Conservation (phyloP, 1,140 invertebrate species). For the Oryzaephilus surinamensis region DNA sequence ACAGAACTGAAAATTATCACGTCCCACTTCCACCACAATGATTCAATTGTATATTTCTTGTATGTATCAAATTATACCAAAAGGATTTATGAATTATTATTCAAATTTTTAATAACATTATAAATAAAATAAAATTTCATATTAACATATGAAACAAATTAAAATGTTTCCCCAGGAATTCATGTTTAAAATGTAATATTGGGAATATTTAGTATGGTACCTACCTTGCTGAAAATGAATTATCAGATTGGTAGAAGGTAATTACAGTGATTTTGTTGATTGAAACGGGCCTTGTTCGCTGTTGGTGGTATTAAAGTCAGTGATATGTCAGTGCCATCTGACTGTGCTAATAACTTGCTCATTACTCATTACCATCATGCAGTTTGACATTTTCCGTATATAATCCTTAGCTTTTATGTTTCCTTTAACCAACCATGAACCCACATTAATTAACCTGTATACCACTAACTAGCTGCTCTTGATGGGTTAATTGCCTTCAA, state of each 20-base stretch:
- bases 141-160: too few species aligned
- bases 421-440: constrained; percentile 30
- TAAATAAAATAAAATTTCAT: too few species aligned
- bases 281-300: too few species aligned
- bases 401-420: constrained; percentile 26
- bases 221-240: too few species aligned
- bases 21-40: constrained; percentile 15
- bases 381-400: constrained; percentile 21
- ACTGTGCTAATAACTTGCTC: constrained; percentile 27
- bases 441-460: constrained; percentile 29
- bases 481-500: constrained; percentile 21
- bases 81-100: too few species aligned
- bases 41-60: constrained; percentile 16
- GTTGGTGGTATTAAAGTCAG: constrained; percentile 12
- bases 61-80: too few species aligned
- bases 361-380: constrained; percentile 31
- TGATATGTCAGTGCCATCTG: constrained; percentile 25
- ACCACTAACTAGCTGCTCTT: constrained; percentile 26
- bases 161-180: too few species aligned
- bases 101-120: too few species aligned
- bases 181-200: too few species aligned
- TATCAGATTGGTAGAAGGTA: too few species aligned
- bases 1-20: constrained; percentile 18
- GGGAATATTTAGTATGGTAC: too few species aligned
- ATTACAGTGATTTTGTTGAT: constrained; percentile 21